A percentile compares a stretch with the other conserved stretches of the same genome.
These are phyloP conservation scores for Macroglossus sobrinus DNA, from an alignment of 2,113 vertebrate species.

Conservation along the genomic window DNA sequence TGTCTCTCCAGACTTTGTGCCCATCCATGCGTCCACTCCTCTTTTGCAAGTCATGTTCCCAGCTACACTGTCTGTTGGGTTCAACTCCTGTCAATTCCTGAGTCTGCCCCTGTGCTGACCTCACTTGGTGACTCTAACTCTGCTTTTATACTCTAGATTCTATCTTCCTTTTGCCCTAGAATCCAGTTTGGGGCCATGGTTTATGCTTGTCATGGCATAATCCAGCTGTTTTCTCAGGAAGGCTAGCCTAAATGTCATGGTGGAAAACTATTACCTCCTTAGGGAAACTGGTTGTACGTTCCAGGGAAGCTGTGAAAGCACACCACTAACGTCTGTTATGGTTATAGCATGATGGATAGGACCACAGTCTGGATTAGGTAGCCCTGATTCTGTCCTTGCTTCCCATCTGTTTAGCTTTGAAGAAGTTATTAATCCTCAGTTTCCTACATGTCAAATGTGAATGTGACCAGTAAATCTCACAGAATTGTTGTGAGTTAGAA, in stretches of 20 bases:
- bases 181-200: neutral
- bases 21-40: neutral
- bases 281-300: neutral
- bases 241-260: neutral
- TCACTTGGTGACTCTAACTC: neutral
- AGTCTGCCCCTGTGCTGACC: neutral
- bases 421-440: neutral
- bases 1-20: neutral
- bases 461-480: neutral
- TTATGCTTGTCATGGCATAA: neutral
- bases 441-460: neutral
- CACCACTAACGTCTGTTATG: no score
- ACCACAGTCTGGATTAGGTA: no score
- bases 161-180: neutral
- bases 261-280: neutral
- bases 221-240: neutral
- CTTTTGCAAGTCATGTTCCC: neutral
- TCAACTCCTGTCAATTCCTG: neutral
- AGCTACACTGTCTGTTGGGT: neutral
- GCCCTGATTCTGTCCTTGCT: neutral
- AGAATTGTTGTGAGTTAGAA: neutral
- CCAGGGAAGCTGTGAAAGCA: neutral
- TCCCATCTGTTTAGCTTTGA: neutral
- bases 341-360: neutral
- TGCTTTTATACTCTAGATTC: neutral